Percentiles rank a stretch among this genome's conserved stretches.
Conservation (phyloP, 2,888 invertebrate genomes). For the Sesia bembeciformis region DNA sequence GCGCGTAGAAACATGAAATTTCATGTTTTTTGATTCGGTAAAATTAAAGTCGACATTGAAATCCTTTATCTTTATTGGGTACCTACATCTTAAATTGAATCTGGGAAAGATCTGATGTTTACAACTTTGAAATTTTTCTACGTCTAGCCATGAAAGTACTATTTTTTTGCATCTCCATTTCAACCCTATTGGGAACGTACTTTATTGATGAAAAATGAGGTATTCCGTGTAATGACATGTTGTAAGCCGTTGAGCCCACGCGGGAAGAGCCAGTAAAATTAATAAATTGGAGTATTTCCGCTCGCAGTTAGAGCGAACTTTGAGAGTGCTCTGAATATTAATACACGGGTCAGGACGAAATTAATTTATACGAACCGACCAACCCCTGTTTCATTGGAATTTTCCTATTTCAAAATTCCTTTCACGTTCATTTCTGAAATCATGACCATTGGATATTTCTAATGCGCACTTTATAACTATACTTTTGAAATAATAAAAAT, state of each 20-base stretch:
- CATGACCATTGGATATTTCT: slow-evolving; percentile 27
- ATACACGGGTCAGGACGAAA: slow-evolving; percentile 61
- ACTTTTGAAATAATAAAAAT: neutral
- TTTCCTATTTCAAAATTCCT: slow-evolving; percentile 56
- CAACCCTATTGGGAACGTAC: no score
- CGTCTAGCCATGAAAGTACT: no score
- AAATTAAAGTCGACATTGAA: no score
- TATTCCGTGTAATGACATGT: neutral
- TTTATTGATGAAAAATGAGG: no score
- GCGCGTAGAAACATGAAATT: no score
- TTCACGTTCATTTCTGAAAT: slow-evolving; percentile 44
- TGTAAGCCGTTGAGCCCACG: slow-evolving; percentile 26
- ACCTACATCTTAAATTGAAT: no score
- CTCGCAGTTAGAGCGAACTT: slow-evolving; percentile 61
- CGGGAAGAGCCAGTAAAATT: slow-evolving; percentile 48
- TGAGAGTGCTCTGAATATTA: slow-evolving; percentile 69
- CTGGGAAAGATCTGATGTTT: no score
- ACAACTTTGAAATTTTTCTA: no score
- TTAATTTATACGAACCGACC: slow-evolving; percentile 64
- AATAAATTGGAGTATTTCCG: slow-evolving; percentile 60
- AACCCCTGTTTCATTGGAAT: slow-evolving; percentile 52
- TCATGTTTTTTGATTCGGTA: no score
- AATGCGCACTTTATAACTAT: slow-evolving; percentile 1
- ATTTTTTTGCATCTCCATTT: no score
- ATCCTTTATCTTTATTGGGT: no score